Evolutionary conservation across 2,888 invertebrate genomes (phyloP).

Genomic region (Plebejus melissa): DNA sequence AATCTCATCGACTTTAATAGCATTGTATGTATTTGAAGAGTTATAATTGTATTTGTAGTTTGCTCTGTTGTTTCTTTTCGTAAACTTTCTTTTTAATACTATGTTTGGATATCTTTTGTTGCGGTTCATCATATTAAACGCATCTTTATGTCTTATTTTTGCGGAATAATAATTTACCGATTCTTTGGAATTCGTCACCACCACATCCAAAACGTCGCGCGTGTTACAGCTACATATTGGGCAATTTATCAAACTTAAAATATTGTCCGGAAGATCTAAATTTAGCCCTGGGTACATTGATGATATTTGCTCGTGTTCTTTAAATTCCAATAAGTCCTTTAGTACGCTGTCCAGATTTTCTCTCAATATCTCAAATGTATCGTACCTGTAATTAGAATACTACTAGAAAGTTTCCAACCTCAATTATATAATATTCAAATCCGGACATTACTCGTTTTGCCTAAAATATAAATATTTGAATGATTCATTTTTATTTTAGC

Average conservation of each 20-base stretch:
- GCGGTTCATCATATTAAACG: slow-evolving; percentile 54
- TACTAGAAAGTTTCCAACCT: too few relatives aligned
- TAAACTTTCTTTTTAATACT: slow-evolving; percentile 43
- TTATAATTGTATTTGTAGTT: slow-evolving; percentile 36
- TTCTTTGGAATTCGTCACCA: slow-evolving; percentile 41
- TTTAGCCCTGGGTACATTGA: slow-evolving; percentile 61
- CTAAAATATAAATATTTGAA: too few relatives aligned
- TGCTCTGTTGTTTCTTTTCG: slow-evolving; percentile 40
- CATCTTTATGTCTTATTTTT: slow-evolving; percentile 40
- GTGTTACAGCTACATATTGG: slow-evolving; percentile 29
- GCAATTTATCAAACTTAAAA: slow-evolving; percentile 42
- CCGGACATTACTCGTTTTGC: too few relatives aligned
- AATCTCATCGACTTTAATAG: background rate
- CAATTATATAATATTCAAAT: too few relatives aligned
- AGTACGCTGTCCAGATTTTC: slow-evolving; percentile 87
- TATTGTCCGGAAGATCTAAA: slow-evolving; percentile 53
- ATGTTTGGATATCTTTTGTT: slow-evolving; percentile 61
- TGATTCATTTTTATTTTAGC: background rate
- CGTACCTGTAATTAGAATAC: slow-evolving; percentile 76
- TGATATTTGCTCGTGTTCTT: slow-evolving; percentile 49
- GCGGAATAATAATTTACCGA: slow-evolving; percentile 39
- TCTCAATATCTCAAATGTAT: slow-evolving; percentile 93
- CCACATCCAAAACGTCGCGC: slow-evolving; percentile 39
- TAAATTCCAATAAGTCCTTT: slow-evolving; percentile 82
- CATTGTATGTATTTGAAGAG: slow-evolving; percentile 37